phyloP scores from a whole-genome alignment of 2,888 invertebrate genomes.

The Hyalella azteca region DNA sequence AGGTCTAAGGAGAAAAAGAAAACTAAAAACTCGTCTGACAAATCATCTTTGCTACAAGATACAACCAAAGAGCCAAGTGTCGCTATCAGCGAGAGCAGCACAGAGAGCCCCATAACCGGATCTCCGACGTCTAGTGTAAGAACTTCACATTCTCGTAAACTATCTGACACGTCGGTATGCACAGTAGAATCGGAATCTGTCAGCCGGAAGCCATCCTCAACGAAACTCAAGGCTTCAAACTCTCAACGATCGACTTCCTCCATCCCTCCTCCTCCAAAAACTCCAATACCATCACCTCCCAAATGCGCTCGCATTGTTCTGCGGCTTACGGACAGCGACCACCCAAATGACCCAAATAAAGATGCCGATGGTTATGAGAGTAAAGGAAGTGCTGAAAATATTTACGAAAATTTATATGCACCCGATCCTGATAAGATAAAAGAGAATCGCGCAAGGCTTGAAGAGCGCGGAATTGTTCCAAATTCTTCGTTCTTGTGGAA shows the following conservation, averaged over 20 bases:
- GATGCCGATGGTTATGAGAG: neutral
- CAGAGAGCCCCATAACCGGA: neutral
- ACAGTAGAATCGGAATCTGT: slow-evolving; percentile 53
- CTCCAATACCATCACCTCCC: slow-evolving; percentile 58
- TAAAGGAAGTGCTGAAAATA: slow-evolving; percentile 48
- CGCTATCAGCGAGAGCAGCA: neutral
- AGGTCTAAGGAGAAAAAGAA: slow-evolving; percentile 33
- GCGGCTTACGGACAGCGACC: neutral
- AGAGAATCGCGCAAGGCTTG: slow-evolving; percentile 50
- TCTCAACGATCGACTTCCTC: slow-evolving; percentile 29
- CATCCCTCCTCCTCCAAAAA: slow-evolving; percentile 56
- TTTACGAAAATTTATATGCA: slow-evolving; percentile 54
- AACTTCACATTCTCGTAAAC: slow-evolving; percentile 3
- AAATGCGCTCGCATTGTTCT: slow-evolving; percentile 38
- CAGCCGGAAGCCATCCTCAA: slow-evolving; percentile 39
- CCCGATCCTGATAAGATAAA: slow-evolving; percentile 51
- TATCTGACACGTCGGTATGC: slow-evolving; percentile 42
- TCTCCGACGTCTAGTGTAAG: slow-evolving; percentile 1
- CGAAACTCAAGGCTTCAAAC: slow-evolving; percentile 13
- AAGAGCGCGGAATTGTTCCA: slow-evolving; percentile 52
- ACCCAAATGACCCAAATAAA: neutral
- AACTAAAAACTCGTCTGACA: slow-evolving; percentile 18
- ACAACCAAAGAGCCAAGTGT: neutral
- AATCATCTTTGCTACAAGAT: neutral
- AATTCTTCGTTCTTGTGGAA: slow-evolving; percentile 57